Evolutionary conservation across 2,888 invertebrate genomes (phyloP), one percentile per base, ranked within the genome.

Genomic region (Rhaphigaster nebulosa): DNA sequence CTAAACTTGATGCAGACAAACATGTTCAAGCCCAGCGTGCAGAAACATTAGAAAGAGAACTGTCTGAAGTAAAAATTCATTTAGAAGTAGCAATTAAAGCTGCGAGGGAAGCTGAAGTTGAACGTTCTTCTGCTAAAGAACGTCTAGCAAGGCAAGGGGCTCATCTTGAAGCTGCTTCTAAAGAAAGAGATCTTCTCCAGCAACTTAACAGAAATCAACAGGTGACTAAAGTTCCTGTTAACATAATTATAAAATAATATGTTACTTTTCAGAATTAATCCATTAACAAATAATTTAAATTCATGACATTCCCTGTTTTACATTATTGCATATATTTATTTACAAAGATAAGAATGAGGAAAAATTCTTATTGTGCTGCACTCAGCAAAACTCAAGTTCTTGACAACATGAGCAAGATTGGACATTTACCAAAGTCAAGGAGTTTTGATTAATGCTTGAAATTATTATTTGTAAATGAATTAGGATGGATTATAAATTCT

Each of bases 101-200:
- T 38, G 89, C 70, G 1, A 56, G 89, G 18, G 89, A 89, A 50
- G 89, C 89, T 29, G 89, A 89, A 76, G 76, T 76, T 70, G 89
- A 89, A 76, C 70, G 89, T 29, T 89, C 89, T 70, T 45, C 89
- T 20, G 89, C 89, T 18, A 89, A 70, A 76, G 89, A 89, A 52
- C 76, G 60, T 29, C 29, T 89, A 23, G 89, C 89, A 50, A 89
- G 89, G 52, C 89, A 89, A 52, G 50, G 89, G 6, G 89, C 89
- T 29, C 89, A 89, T 8, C 89, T 89, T 50, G 89, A 89, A 89
- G 45, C 89, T 50, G 52, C 26, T 20, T 70, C 45, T 76, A 89
- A 89, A 34, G 89, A 89, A 89, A 70, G 89, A 76, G 89, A 89
- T 65, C 29, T 89, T 76, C 89, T 89, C 23, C 89, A 89, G 23